phyloP scores from a whole-genome alignment of 2,113 vertebrate genomes.

The Uria lomvia region DNA sequence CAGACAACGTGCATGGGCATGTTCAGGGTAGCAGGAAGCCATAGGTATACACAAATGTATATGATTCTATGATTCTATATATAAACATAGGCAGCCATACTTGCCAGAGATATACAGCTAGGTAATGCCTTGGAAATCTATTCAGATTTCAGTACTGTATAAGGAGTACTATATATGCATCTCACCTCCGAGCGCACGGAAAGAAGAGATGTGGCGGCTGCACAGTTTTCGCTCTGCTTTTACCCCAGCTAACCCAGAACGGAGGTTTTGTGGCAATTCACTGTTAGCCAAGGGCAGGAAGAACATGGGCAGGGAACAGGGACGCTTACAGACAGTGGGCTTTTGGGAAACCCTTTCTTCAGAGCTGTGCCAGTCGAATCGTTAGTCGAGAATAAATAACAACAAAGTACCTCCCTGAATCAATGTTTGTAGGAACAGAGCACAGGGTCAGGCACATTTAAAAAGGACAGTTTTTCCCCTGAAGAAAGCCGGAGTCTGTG shows the following conservation, averaged over 20 bases:
- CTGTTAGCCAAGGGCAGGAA: not conserved
- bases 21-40: not conserved
- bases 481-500: conserved; percentile 34
- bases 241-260: not conserved
- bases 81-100: not conserved
- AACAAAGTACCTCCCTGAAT: conserved; percentile 31
- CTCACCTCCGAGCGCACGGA: accelerated
- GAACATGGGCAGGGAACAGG: not conserved
- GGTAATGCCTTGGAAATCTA: not conserved
- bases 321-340: not conserved
- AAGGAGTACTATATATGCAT: not conserved
- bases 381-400: conserved; percentile 19
- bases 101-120: not conserved
- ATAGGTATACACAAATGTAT: not conserved
- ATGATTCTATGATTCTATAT: not conserved
- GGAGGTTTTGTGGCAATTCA: not conserved
- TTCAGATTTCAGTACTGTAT: not conserved
- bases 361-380: conserved; percentile 17
- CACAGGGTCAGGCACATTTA: not conserved
- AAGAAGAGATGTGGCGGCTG: not conserved
- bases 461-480: not conserved
- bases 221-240: not conserved
- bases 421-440: conserved; percentile 30
- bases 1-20: accelerated
- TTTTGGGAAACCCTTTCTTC: conserved; percentile 25